These are phyloP conservation scores for Fulmarus glacialis DNA, from an alignment of 2,113 vertebrate species.

Conservation along the genomic window DNA sequence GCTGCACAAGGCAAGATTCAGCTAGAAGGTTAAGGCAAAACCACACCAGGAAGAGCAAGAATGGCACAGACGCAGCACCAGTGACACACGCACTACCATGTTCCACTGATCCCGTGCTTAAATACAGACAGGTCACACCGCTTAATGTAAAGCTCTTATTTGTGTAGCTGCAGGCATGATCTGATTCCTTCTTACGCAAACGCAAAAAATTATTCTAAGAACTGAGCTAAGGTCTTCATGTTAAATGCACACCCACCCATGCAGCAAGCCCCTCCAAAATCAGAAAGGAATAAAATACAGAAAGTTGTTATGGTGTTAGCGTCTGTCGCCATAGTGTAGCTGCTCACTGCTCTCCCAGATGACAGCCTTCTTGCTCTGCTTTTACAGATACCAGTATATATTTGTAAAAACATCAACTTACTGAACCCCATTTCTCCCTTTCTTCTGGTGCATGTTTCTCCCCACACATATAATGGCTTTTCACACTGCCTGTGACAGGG, in stretches of 20 bases:
- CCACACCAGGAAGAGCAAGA: background rate
- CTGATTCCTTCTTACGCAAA: background rate
- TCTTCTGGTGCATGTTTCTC: background rate
- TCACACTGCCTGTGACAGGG: background rate
- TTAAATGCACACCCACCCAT: background rate
- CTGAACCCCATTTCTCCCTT: background rate
- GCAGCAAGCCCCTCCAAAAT: background rate
- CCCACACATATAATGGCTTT: background rate
- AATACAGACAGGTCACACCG: background rate
- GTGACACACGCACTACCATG: rapidly evolving
- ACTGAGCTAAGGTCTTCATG: background rate
- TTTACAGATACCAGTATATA: background rate
- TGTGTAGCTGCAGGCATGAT: background rate
- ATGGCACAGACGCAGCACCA: background rate
- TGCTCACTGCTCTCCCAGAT: background rate
- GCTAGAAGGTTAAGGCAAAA: background rate
- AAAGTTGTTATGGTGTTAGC: background rate
- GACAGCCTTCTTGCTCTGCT: background rate
- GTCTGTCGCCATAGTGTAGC: rapidly evolving
- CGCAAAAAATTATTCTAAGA: background rate
- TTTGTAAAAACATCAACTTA: background rate
- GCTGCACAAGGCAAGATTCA: background rate
- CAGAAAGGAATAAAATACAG: background rate
- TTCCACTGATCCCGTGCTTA: background rate
- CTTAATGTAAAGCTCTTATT: background rate